Evolutionary conservation across 2,113 vertebrate genomes (phyloP), one percentile per base, ranked within the genome.

Genomic region (Pluvianellus socialis): DNA sequence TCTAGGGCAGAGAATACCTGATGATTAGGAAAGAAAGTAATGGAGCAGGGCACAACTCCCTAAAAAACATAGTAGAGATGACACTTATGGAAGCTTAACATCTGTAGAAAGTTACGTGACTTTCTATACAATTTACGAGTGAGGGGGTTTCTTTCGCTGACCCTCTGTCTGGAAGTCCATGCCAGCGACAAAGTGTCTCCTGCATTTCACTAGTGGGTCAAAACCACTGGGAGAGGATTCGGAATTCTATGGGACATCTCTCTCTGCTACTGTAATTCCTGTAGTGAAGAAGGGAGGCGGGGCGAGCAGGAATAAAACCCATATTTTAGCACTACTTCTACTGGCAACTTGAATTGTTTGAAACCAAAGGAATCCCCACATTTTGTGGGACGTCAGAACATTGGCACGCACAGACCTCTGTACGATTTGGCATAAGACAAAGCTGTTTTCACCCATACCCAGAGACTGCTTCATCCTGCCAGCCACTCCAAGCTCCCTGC

Each of bases 341-440:
- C 52, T 89, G 76, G 67, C 52, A 88, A 5, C 38, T 58, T 63
- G 38, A 76, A 33, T 42, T 74, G 86, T 91, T 93, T 88, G 74
- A 95, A 92, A 71, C 10, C 44, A 84, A 79, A 96, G 72, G 75
- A 94, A 86, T 81, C 47, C 59, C 90, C 53, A 44, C 35, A 40
- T 67, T 63, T 79, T 75, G 22, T 4, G 79, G 87, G 45, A 70
- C 0, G 2, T 55, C 58, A 79, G 79, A 93, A 93, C 47, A 61
- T 18, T 79, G 87, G 77, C 93, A 75, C 42, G 40, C 16, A 74
- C 22, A 68, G 66, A 61, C 56, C 65, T 89, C 52, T 42, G 24
- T 38, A 55, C 49, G 65, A 62, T 74, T 52, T 96, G 84, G 95
- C 84, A 45, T 22, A 26, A 74, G 20, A 50, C 2, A 1, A 33